These are phyloP conservation scores for Cairina moschata DNA, from an alignment of 2,113 vertebrate species.

Conservation along the genomic window DNA sequence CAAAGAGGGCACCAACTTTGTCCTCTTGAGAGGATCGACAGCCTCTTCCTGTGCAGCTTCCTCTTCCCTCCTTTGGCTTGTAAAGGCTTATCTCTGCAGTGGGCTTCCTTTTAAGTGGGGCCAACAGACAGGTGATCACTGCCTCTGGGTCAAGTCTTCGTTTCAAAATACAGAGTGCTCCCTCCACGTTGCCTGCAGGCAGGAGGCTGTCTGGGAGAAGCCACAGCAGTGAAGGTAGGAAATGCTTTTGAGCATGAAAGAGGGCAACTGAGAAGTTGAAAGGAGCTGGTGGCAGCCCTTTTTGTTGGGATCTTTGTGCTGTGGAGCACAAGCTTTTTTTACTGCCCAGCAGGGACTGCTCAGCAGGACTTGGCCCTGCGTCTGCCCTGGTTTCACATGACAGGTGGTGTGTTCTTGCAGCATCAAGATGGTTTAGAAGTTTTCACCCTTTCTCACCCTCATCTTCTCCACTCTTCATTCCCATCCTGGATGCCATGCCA, in stretches of 20 bases:
- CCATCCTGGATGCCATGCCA: no score
- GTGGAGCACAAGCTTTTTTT: background rate
- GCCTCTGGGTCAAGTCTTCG: background rate
- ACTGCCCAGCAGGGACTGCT: background rate
- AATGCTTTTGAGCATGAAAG: background rate
- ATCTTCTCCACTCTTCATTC: background rate
- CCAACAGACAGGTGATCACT: background rate
- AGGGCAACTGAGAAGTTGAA: background rate
- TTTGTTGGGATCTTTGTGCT: background rate
- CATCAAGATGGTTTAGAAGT: background rate
- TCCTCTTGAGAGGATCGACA: background rate
- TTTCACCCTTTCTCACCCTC: background rate
- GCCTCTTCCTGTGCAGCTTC: background rate
- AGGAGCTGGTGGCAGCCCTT: background rate
- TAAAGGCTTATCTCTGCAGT: background rate
- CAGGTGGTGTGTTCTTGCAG: background rate
- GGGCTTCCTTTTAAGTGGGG: background rate
- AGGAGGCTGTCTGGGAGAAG: background rate
- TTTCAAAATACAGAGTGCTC: background rate
- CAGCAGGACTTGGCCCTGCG: background rate
- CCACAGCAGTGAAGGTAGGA: background rate
- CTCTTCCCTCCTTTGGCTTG: background rate
- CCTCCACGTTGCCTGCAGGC: background rate
- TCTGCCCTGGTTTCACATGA: background rate
- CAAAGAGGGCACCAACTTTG: background rate